Base-by-base conservation (phyloP, 2,113 vertebrate species). In the Mungos mungo region DNA sequence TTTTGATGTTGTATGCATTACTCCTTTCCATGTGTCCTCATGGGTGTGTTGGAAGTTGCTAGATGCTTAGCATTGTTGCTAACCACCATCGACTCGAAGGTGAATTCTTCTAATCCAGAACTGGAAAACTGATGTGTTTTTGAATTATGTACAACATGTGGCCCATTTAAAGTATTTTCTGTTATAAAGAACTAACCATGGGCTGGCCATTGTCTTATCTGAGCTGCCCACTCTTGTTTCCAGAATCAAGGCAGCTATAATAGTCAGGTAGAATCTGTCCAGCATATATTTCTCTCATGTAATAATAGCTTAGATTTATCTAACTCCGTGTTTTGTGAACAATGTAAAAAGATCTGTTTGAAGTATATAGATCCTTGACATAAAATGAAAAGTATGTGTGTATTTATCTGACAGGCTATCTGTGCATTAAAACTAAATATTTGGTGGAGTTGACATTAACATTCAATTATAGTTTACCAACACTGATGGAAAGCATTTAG, bases 281-380 rank as follows among this genome's bases (percentile, higher is more conserved):
- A 86, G 9, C 13, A 41, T 79, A 3, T 41, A 6, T 63, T 85
- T 93, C 31, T 90, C 11, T 93, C 21, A 68, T 93, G 60, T 60
- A 81, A 45, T 74, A 90, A 93, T 21, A 71, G 72, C 88, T 94
- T 11, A 54, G 16, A 60, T 83, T 96, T 95, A 76, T 88, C 83
- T 71, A 95, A 63, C 21, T 92, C 11, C 18, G 16, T 25, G 18
- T n/a, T 87, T 95, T 69, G 7, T 87, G 14, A 95, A 45, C 6
- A 68, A 86, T 52, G 0, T 52, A 65, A n/a, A 71, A 41, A 12
- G 45, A 35, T 14, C 82, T n/a, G 4, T 74, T 85, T 92, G n/a
- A 65, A 92, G 45, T 38, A 2, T 4, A 45, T n/a, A 76, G 35
- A 23, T 1, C 2, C 13, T 13, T 69, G 21, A n/a, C 4, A 47